Evolutionary conservation across 2,797 vertebrate species (phyloP).

Genomic region (Anas bernieri): DNA sequence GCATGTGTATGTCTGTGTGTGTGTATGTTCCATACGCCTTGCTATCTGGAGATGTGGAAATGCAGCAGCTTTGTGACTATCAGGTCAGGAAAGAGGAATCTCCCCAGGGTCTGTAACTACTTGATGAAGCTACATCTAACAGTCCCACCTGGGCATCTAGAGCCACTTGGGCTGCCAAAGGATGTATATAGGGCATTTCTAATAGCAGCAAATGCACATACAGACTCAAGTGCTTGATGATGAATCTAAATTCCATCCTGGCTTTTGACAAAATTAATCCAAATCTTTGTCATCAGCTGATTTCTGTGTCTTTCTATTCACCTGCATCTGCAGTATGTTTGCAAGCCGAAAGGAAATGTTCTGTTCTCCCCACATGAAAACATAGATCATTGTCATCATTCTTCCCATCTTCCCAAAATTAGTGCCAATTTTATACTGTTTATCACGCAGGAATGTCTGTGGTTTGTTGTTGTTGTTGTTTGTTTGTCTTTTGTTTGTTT

Average conservation of each 20-base stretch:
- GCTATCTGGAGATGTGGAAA: background rate
- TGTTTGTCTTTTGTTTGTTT: no score
- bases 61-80: background rate
- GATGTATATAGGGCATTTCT: background rate
- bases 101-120: background rate
- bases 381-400: background rate
- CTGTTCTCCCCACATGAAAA: slow-evolving; percentile 1
- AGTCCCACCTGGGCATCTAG: background rate
- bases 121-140: background rate
- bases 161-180: background rate
- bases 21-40: background rate
- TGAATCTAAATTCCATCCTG: background rate
- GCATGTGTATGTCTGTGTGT: background rate
- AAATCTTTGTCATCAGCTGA: background rate
- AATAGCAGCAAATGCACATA: background rate
- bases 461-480: background rate
- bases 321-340: background rate
- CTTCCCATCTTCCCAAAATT: background rate
- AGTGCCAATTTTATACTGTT: background rate
- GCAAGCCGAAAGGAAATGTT: background rate
- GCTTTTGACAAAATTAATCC: background rate
- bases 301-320: background rate
- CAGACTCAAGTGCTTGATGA: background rate
- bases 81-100: background rate
- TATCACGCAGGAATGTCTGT: background rate